These are phyloP conservation scores for Garrulus glandarius DNA, from an alignment of 2,797 vertebrate genomes.

Conservation along the genomic window DNA sequence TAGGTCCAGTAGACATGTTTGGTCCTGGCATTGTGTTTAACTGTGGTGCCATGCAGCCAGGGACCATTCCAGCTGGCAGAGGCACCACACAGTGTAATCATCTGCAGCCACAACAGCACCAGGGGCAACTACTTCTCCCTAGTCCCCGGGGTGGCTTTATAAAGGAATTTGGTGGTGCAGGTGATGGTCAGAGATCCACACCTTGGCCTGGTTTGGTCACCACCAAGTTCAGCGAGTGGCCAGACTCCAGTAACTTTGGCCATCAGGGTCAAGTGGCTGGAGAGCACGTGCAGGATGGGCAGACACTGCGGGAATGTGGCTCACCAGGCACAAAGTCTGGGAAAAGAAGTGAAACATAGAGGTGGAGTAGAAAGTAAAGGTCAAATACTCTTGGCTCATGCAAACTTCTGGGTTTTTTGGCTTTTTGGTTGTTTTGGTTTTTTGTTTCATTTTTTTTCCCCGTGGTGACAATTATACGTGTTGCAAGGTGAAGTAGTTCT, in stretches of 20 bases:
- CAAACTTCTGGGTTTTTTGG: background rate
- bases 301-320: background rate
- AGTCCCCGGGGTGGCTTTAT: background rate
- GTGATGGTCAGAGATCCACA: background rate
- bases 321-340: background rate
- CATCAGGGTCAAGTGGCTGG: background rate
- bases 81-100: background rate
- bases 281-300: accelerated
- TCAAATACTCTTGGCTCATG: background rate
- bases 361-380: background rate
- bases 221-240: background rate
- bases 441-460: background rate
- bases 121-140: background rate
- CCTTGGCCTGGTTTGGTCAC: background rate
- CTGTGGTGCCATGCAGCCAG: background rate
- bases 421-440: background rate
- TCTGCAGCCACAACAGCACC: background rate
- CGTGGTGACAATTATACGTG: background rate
- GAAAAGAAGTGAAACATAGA: background rate
- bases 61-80: no score
- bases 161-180: background rate
- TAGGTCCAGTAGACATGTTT: background rate
- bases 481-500: background rate
- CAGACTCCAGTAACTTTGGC: accelerated
- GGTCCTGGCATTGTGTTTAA: background rate